Base-by-base conservation (phyloP, 1,140 invertebrate genomes). In the Telenomus remus region DNA sequence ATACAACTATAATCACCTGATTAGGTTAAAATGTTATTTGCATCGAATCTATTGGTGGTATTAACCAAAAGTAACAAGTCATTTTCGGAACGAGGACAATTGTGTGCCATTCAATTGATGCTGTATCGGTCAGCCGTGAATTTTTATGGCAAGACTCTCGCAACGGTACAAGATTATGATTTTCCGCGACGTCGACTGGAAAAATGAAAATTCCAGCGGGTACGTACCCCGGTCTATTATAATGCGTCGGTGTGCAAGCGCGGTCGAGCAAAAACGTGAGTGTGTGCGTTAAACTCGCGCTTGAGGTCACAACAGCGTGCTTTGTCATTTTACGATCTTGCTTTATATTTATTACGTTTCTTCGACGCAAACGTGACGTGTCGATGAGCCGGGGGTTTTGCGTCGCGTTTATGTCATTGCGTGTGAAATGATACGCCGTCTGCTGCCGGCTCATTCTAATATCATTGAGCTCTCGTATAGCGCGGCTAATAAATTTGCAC, bases 151-250 rank as follows among this genome's bases (percentile, higher is more conserved):
- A 56, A 49, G 39, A 12, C 13, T 54, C 55, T 27, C 19, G 19
- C 19, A 27, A 39, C 33, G 42, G 61, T 63, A 51, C 73, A 55
- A 64, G 64, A 70, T 82, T 80, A 80, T 80, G 81, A 82, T 82
- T 81, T 81, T 82, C 81, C 75, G 47, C 63, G 70, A 83, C 79
- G 75, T 82, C 81, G 79, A 84, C 79, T 78, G 78, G 81, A 84
- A 84, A 81, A 82, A 84, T 84, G 81, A 82, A 82, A 82, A 84
- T 84, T 84, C 79, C 75, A 74, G 59, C 66, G 54, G 65, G 76
- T 71, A 77, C 77, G 56, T 72, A 34, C n/a, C 43, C 46, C 47
- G 76, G 63, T 80, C 80, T 79, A 82, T 82, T 82, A 82, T 82
- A 78, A 79, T 69, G 69, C 72, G 49, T 63, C 76, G 61, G 69